Conservation (phyloP, 2,113 vertebrate species). For the Sakesphorus luctuosus region DNA sequence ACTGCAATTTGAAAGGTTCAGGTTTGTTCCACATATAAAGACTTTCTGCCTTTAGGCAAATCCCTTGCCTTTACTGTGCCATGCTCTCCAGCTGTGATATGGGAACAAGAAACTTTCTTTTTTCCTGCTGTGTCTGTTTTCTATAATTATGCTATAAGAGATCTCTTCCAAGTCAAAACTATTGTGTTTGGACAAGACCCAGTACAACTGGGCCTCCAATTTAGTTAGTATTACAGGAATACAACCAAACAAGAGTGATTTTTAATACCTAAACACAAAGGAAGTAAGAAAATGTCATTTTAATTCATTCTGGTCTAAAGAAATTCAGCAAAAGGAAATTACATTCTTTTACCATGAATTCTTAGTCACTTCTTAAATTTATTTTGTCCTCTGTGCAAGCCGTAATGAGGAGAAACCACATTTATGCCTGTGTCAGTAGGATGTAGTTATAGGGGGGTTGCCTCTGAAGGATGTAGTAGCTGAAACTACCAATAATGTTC, state of each 20-base stretch:
- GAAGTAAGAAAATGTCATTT: constrained; percentile 10
- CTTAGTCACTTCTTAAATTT: constrained; percentile 41
- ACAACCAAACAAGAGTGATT: not conserved
- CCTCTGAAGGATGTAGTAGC: not conserved
- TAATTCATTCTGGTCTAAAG: not conserved
- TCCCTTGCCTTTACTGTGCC: not conserved
- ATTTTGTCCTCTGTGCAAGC: not conserved
- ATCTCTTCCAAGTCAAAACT: not conserved
- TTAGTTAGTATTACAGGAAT: not conserved
- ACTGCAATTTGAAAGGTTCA: not conserved
- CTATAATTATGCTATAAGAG: not conserved
- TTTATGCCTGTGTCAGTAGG: not conserved
- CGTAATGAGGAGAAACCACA: not conserved
- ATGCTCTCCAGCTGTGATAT: not conserved
- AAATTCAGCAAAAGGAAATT: not conserved
- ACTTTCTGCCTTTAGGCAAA: not conserved
- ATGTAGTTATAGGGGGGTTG: not conserved
- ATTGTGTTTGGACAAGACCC: not conserved
- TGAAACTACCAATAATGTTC: not conserved
- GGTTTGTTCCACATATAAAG: not conserved
- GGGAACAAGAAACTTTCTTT: not conserved
- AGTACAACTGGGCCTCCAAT: not conserved
- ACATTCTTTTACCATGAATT: not conserved
- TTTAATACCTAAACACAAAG: not conserved
- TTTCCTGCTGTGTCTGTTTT: not conserved